Conservation (phyloP, 2,113 vertebrate genomes). For the Macroglossus sobrinus region DNA sequence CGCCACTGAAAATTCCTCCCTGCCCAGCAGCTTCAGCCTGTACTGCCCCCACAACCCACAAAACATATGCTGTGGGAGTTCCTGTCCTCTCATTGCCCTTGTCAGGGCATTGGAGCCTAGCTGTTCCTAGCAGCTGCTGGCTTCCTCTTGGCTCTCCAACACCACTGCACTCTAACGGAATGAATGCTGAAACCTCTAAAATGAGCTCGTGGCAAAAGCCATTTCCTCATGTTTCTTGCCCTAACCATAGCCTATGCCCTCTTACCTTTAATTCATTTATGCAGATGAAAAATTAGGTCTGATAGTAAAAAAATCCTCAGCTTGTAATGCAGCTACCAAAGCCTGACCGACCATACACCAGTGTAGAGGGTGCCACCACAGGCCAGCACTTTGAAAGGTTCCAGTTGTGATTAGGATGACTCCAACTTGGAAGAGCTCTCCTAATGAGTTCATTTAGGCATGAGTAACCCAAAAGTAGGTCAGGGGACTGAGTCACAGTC, state of each 20-base stretch:
- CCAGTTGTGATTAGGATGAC: slow-evolving; percentile 45
- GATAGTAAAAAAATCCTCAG: neutral
- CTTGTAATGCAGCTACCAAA: neutral
- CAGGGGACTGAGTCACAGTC: slow-evolving; percentile 44
- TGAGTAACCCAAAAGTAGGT: slow-evolving; percentile 74
- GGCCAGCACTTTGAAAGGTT: neutral
- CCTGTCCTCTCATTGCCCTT: neutral
- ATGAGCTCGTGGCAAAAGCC: neutral
- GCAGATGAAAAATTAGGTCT: neutral
- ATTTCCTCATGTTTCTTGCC: neutral
- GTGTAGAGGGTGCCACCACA: neutral
- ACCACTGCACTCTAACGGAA: neutral
- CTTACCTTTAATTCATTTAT: slow-evolving; percentile 3
- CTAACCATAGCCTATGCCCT: neutral
- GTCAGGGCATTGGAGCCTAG: neutral
- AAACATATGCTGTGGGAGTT: slow-evolving; percentile 1
- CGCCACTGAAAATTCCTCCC: slow-evolving; percentile 24
- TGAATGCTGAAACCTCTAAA: neutral
- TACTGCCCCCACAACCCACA: neutral
- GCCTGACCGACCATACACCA: neutral
- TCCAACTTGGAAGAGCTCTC: slow-evolving; percentile 44
- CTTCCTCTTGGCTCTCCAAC: neutral
- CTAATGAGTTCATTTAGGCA: slow-evolving; percentile 53
- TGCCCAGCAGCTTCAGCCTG: neutral
- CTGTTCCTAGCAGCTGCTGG: neutral